These are phyloP conservation scores for Antechinus stuartii DNA, from an alignment of 2,113 vertebrate species.

Conservation along the genomic window DNA sequence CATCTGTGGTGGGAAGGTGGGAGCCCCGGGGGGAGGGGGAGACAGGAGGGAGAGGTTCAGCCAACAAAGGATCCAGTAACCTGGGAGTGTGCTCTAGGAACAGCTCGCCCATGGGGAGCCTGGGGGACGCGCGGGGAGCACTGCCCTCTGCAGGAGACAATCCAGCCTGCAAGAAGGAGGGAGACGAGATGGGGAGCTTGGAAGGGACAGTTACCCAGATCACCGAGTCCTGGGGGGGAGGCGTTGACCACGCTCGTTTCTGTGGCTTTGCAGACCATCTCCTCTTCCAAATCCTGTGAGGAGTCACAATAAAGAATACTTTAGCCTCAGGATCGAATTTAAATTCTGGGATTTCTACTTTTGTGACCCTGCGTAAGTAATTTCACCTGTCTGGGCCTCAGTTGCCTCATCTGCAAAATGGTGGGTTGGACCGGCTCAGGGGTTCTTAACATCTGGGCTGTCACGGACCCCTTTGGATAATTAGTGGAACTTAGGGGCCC, in stretches of 20 bases:
- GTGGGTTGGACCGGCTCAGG: neutral
- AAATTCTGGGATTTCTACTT: neutral
- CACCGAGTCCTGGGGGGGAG: too few relatives aligned
- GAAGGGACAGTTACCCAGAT: neutral
- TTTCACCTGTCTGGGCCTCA: neutral
- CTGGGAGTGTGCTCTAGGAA: neutral
- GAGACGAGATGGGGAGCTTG: neutral
- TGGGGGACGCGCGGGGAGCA: neutral
- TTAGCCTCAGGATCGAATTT: neutral
- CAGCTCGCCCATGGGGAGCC: neutral
- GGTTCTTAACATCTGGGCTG: neutral
- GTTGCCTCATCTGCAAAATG: neutral
- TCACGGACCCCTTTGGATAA: neutral
- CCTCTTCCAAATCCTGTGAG: neutral
- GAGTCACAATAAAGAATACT: neutral
- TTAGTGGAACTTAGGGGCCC: neutral
- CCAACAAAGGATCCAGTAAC: neutral
- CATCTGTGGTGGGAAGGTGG: neutral
- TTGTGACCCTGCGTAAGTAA: neutral
- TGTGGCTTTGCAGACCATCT: neutral
- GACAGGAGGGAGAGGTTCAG: neutral
- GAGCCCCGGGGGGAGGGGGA: neutral
- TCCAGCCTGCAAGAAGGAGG: neutral
- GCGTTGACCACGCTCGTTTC: neutral
- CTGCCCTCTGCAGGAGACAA: neutral